Evolutionary conservation across 2,113 vertebrate genomes (phyloP).

Genomic region (Orycteropus afer): DNA sequence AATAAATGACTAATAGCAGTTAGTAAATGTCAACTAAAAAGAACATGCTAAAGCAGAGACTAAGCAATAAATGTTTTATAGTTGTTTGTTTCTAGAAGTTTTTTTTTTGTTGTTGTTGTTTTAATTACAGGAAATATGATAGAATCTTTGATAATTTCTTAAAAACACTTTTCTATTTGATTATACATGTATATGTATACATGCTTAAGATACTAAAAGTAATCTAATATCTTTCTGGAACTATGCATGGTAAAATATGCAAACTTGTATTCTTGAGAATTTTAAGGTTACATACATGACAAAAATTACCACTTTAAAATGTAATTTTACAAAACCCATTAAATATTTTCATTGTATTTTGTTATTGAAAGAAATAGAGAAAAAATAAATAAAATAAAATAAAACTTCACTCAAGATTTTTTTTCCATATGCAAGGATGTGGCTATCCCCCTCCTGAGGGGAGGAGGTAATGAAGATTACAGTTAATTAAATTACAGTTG

Average conservation of each 20-base stretch:
- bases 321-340: not conserved
- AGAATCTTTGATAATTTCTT: not conserved
- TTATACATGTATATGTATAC: fast-evolving
- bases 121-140: not conserved
- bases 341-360: not conserved
- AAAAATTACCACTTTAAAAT: not conserved
- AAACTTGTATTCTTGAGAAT: not conserved
- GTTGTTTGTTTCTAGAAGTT: not conserved
- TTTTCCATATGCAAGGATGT: not conserved
- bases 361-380: not conserved
- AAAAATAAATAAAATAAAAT: no score
- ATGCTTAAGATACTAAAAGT: not conserved
- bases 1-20: slow-evolving; percentile 49
- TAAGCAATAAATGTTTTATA: not conserved
- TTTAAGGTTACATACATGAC: not conserved
- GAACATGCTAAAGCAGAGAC: slow-evolving; percentile 19
- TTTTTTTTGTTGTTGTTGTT: no score
- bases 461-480: not conserved
- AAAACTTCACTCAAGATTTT: not conserved
- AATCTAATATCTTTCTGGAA: not conserved
- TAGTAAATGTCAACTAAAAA: slow-evolving; percentile 51
- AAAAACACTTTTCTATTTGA: not conserved
- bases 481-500: not conserved
- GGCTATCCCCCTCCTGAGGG: not conserved
- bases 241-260: not conserved